phyloP scores from a whole-genome alignment of 2,113 vertebrate species.

The Chauna torquata region DNA sequence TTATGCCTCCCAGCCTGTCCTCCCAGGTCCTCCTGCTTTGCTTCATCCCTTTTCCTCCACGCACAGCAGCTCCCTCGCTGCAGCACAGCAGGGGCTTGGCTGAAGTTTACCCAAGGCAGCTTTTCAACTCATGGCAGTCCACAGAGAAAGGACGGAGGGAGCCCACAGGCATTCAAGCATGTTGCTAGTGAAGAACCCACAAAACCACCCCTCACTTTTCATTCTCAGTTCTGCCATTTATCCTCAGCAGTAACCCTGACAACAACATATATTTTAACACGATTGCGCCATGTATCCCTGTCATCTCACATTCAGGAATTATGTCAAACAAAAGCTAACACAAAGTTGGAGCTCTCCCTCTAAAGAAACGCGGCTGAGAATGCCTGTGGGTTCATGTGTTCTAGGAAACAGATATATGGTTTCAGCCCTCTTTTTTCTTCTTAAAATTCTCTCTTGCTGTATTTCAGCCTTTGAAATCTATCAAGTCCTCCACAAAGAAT shows the following conservation, averaged over 20 bases:
- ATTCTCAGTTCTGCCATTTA: background rate
- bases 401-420: background rate
- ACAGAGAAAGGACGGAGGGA: background rate
- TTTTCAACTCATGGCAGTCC: background rate
- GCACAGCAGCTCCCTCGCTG: accelerated
- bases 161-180: background rate
- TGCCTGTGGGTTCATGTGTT: background rate
- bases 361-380: background rate
- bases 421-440: background rate
- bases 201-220: background rate
- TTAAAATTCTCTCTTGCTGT: background rate
- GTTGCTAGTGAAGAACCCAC: background rate
- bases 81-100: accelerated
- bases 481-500: background rate
- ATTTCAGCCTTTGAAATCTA: background rate
- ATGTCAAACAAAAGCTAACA: background rate
- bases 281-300: background rate
- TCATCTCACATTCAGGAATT: background rate
- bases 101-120: background rate
- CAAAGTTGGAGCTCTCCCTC: background rate
- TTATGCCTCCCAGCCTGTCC: background rate
- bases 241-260: background rate
- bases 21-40: background rate
- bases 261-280: background rate
- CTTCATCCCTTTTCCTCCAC: background rate